Base-by-base conservation (phyloP, 2,797 vertebrate species). In the Argyrosomus regius region DNA sequence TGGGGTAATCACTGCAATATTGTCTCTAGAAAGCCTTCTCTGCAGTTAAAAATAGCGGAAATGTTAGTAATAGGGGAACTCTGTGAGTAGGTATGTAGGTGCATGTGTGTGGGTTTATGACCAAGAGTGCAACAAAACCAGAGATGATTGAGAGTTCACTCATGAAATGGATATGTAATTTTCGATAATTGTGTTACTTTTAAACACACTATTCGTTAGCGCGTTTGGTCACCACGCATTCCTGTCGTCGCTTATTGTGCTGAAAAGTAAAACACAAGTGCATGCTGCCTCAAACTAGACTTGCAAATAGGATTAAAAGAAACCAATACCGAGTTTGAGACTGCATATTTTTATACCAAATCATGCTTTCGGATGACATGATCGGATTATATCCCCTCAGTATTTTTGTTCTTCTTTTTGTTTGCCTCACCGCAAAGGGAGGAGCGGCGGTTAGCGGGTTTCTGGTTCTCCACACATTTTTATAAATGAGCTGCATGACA, bases 1-100 rank as follows among this genome's bases (percentile, higher is more conserved):
- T 93, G 81, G 66, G 31, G 13, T 94, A 94, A 94, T 94, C 88
- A 83, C 87, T 92, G 81, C 89, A 91, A 86, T 75, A 89, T 84
- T 93, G 89, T 90, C 74, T 87, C 73, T 72, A 60, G 74, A 54
- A 31, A 70, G 60, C 78, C 75, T 82, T 74, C 75, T 71, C 67
- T 77, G 88, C 78, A 66, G 85, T 86, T 78, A 62, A 91, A 39
- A 89, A 80, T 58, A 73, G 85, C n/a, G 53, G 75, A 91, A 87
- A 85, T 71, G 75, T 84, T 67, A 62, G 80, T 68, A 84, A 79
- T 61, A 56, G 69, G 67, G 82, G 79, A 82, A 52, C 67, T 85
- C 72, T 74, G 77, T 61, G 68, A 59, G 69, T 58, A 66, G 69
- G 78, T 72, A 63, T 84, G 82, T 80, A 65, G 70, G 58, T 78